These are phyloP conservation scores for Caracal caracal DNA, from an alignment of 2,113 vertebrate genomes.

Conservation along the genomic window DNA sequence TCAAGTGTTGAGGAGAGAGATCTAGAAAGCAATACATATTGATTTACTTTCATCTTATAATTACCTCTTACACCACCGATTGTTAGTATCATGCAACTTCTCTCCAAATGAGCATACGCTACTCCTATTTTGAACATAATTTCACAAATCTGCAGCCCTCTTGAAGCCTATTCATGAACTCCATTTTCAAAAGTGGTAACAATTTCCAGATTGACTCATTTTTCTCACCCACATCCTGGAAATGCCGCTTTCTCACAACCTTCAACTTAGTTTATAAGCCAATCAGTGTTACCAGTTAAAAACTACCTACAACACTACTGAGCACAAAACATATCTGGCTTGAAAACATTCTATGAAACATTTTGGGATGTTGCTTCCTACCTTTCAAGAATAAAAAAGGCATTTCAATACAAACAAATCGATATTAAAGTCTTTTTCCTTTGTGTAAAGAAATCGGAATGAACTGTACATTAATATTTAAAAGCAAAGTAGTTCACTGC, in stretches of 20 bases:
- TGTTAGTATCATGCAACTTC: not conserved
- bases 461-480: slow-evolving; percentile 38
- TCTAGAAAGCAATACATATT: not conserved
- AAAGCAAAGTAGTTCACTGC: slow-evolving; percentile 29
- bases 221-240: not conserved
- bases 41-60: not conserved
- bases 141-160: not conserved
- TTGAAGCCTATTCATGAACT: not conserved
- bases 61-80: not conserved
- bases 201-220: not conserved
- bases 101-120: not conserved
- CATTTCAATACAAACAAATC: slow-evolving; percentile 55
- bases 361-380: slow-evolving; percentile 29
- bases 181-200: slow-evolving; percentile 48
- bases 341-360: slow-evolving; percentile 59
- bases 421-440: not conserved
- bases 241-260: slow-evolving; percentile 7
- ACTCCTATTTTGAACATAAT: not conserved
- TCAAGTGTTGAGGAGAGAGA: not conserved
- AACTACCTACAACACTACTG: not conserved
- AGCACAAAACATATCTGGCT: slow-evolving; percentile 24
- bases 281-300: not conserved
- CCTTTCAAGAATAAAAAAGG: slow-evolving; percentile 53
- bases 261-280: not conserved
- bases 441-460: slow-evolving; percentile 59